Percentiles rank a stretch among this genome's conserved stretches.
Conservation (phyloP, 2,797 vertebrate species). For the Argyrosomus regius region DNA sequence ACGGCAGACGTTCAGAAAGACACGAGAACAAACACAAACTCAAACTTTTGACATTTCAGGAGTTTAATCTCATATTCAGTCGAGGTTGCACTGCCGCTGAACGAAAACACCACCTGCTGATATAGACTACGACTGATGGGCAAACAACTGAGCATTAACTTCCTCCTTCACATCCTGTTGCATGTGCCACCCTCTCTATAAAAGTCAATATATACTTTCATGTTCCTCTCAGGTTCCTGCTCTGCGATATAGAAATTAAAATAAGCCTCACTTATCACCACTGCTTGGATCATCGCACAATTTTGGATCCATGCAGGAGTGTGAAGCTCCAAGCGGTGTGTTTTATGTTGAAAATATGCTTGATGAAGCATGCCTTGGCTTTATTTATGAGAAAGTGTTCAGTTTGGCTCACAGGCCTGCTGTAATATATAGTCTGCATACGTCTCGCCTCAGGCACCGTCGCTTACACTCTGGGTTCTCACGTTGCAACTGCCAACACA, state of each 20-base stretch:
- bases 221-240: not conserved
- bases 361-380: not conserved
- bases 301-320: not conserved
- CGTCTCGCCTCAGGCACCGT: constrained; percentile 13
- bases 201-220: not conserved
- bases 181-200: not conserved
- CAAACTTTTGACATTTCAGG: not conserved
- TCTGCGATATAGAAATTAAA: not conserved
- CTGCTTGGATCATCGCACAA: not conserved
- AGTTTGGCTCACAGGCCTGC: constrained; percentile 7
- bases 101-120: constrained; percentile 25
- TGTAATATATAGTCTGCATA: constrained; percentile 23
- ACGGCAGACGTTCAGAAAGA: constrained; percentile 18
- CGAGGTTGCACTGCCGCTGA: not conserved
- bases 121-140: not conserved
- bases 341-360: not conserved
- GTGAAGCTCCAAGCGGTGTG: not conserved
- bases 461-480: constrained; percentile 2
- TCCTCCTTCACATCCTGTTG: constrained; percentile 64
- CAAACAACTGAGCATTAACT: constrained; percentile 28
- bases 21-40: not conserved
- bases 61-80: not conserved
- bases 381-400: not conserved
- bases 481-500: constrained; percentile 30
- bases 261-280: not conserved